phyloP scores from a whole-genome alignment of 2,888 invertebrate genomes.

The Thereva nobilitata region DNA sequence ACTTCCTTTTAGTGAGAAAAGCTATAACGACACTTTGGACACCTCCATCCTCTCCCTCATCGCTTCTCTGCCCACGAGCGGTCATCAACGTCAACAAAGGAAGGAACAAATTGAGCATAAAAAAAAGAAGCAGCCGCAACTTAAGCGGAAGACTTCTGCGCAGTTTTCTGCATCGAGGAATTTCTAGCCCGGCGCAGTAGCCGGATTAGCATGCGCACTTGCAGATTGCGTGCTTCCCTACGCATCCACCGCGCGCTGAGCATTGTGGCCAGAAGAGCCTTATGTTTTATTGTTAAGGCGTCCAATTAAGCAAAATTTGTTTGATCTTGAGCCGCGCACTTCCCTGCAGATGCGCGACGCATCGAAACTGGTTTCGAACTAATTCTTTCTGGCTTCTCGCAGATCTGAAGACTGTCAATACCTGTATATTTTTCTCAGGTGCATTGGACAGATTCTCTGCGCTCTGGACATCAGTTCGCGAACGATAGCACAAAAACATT shows the following conservation, averaged over 20 bases:
- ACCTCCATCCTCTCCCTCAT: slow-evolving; percentile 28
- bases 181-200: slow-evolving; percentile 6
- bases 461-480: not conserved
- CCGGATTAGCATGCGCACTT: slow-evolving; percentile 37
- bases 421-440: not conserved
- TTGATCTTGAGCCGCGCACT: slow-evolving; percentile 39
- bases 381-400: slow-evolving; percentile 15
- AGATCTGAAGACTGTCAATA: slow-evolving; percentile 3
- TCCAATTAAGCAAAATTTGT: slow-evolving; percentile 43
- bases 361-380: slow-evolving; percentile 10
- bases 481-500: slow-evolving; percentile 8
- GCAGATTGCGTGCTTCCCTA: not conserved
- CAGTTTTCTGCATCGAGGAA: not conserved
- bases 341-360: slow-evolving; percentile 15
- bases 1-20: slow-evolving; percentile 18
- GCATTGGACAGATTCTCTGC: slow-evolving; percentile 18
- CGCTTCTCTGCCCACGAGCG: slow-evolving; percentile 22
- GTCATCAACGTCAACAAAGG: slow-evolving; percentile 14
- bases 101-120: slow-evolving; percentile 19
- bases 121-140: slow-evolving; percentile 5
- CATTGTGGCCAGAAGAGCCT: slow-evolving; percentile 6
- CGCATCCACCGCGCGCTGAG: not conserved
- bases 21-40: slow-evolving; percentile 26
- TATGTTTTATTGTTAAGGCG: slow-evolving; percentile 41
- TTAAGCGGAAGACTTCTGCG: not conserved